phyloP scores from a whole-genome alignment of 35 echinoderm and acorn worm genomes.

The Chiridota heheva region DNA sequence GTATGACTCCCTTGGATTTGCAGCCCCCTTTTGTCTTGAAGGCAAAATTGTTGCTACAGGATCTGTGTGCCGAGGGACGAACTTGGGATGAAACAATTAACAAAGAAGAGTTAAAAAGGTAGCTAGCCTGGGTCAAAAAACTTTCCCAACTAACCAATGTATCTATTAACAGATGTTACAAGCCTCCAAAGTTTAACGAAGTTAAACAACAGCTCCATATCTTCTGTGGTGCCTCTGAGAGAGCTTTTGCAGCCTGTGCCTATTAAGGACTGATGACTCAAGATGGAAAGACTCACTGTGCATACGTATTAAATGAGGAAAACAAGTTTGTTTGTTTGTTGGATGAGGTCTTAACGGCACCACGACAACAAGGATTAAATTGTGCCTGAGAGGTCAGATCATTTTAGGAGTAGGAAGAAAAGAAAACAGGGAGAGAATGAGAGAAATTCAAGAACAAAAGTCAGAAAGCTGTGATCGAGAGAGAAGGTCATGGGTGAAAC shows the following conservation, averaged over 20 bases:
- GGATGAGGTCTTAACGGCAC: too few relatives aligned
- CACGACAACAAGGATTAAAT: too few relatives aligned
- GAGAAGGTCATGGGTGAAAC: too few relatives aligned
- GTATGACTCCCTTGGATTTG: conserved; percentile 51
- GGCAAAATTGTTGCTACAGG: background rate
- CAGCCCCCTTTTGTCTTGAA: conserved; percentile 38
- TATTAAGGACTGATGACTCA: conserved; percentile 16
- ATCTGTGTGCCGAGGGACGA: background rate
- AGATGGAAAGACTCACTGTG: conserved; percentile 5
- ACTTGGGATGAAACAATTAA: background rate
- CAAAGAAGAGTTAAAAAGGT: background rate
- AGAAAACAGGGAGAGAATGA: too few relatives aligned
- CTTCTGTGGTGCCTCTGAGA: conserved; percentile 56
- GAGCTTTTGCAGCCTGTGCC: conserved; percentile 33
- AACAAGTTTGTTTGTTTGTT: too few relatives aligned
- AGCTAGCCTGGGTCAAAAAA: conserved; percentile 17
- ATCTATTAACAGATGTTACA: conserved; percentile 24
- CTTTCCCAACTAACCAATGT: background rate
- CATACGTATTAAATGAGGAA: conserved; percentile 30
- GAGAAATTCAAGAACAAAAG: too few relatives aligned
- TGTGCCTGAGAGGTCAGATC: too few relatives aligned
- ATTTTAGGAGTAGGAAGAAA: too few relatives aligned
- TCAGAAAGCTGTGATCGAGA: too few relatives aligned
- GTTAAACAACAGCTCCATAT: background rate
- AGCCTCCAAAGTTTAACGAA: background rate